Conservation (phyloP, 2,888 invertebrate genomes). For the Agelastica alni region DNA sequence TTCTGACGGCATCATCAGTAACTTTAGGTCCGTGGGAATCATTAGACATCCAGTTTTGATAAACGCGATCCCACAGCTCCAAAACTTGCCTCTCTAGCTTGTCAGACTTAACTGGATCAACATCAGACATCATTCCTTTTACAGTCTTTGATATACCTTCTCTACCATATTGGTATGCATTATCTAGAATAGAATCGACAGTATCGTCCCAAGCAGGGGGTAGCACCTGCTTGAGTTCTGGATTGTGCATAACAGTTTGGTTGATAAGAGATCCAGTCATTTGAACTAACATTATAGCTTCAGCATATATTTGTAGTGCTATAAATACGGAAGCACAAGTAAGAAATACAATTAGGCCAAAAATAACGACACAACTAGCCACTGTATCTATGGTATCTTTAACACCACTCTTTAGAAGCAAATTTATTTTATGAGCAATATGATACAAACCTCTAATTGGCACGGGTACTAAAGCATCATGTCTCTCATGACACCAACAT, state of each 20-base stretch:
- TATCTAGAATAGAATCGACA: constrained; percentile 87
- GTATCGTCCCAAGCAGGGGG: constrained; percentile 86
- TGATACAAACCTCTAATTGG: constrained; percentile 78
- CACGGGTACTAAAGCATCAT: constrained; percentile 72
- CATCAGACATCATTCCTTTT: constrained; percentile 77
- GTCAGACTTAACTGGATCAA: constrained; percentile 78
- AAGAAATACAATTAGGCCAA: constrained; percentile 79
- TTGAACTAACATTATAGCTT: constrained; percentile 89
- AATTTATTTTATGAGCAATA: constrained; percentile 68
- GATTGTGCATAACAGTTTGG: constrained; percentile 86
- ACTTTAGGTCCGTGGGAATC: constrained; percentile 72
- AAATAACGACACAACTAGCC: constrained; percentile 83
- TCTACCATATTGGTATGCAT: constrained; percentile 91
- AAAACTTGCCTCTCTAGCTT: constrained; percentile 86
- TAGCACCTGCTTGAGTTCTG: constrained; percentile 79
- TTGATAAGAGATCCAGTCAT: constrained; percentile 87
- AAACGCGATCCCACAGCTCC: constrained; percentile 91
- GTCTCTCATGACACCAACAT: constrained; percentile 68
- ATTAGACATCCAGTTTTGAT: constrained; percentile 87
- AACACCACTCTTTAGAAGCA: constrained; percentile 65
- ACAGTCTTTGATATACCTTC: constrained; percentile 89
- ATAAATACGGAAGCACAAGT: constrained; percentile 81
- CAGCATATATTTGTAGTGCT: constrained; percentile 89
- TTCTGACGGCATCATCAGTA: constrained; percentile 71
- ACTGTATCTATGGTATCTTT: constrained; percentile 83